Conservation (phyloP, 2,888 invertebrate genomes). For the Macrosiphum euphorbiae region DNA sequence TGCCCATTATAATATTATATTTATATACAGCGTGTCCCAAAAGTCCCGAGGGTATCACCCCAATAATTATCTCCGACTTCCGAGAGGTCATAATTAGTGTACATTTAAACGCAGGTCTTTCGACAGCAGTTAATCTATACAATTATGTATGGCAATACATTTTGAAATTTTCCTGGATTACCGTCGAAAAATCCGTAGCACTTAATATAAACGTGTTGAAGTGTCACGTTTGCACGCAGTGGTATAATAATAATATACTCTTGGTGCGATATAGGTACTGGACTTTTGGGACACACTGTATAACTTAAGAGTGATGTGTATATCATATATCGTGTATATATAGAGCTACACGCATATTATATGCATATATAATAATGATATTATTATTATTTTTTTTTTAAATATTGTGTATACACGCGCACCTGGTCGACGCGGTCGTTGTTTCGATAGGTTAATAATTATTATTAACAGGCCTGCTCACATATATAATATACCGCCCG, state of each 20-base stretch:
- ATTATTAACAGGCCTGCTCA: conserved; percentile 22
- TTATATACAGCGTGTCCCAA: not conserved
- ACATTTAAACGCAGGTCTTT: not conserved
- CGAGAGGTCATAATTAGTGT: not conserved
- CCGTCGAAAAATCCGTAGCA: not conserved
- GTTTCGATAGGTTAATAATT: conserved; percentile 18
- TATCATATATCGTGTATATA: not conserved
- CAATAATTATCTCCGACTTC: not conserved
- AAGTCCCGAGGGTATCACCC: not conserved
- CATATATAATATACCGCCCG: not conserved
- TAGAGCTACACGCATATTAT: not conserved
- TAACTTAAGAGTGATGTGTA: not conserved
- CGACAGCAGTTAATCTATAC: not conserved
- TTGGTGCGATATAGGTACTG: not conserved
- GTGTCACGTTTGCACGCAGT: not conserved
- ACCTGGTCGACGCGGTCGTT: conserved; percentile 21
- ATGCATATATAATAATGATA: not conserved
- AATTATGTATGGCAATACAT: not conserved
- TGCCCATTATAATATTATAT: not conserved
- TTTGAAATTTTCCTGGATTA: not conserved
- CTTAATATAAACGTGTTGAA: not conserved
- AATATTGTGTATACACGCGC: not conserved
- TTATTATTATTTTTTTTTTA: not conserved
- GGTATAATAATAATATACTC: not conserved
- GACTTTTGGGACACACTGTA: not conserved